A percentile compares a stretch with the other conserved stretches of the same genome.
These are phyloP conservation scores for Enteromius radiatus DNA, from an alignment of 2,797 vertebrate genomes.

Conservation along the genomic window DNA sequence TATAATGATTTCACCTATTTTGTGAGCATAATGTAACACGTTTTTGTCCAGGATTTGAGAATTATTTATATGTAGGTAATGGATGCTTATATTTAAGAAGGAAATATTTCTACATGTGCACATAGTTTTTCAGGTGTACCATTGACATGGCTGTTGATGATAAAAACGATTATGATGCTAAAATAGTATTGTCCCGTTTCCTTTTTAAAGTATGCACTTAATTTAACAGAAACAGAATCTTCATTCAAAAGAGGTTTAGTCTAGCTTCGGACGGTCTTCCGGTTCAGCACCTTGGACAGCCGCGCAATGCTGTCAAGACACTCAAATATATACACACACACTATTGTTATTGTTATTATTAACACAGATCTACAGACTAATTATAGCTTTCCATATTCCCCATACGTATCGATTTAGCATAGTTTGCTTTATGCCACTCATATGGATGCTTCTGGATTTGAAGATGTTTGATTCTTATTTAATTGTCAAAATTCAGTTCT, in stretches of 20 bases:
- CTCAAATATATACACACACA: not conserved
- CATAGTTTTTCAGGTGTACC: slow-evolving; percentile 99
- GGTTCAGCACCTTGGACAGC: slow-evolving; percentile 77
- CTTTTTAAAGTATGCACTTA: slow-evolving; percentile 57
- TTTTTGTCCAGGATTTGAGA: slow-evolving; percentile 93
- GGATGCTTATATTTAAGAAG: slow-evolving; percentile 99
- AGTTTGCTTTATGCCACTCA: not conserved
- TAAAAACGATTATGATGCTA: slow-evolving; percentile 87
- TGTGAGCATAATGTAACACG: slow-evolving; percentile 91
- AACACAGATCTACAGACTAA: not conserved
- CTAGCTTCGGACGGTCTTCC: not conserved
- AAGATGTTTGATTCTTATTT: not conserved
- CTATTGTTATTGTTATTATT: not conserved
- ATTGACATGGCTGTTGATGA: slow-evolving; percentile 99
- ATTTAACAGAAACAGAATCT: not conserved
- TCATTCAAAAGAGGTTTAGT: not conserved
- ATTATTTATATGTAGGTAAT: slow-evolving; percentile 99
- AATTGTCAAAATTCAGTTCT: not conserved
- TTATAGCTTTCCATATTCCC: not conserved
- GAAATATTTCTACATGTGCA: slow-evolving; percentile 99
- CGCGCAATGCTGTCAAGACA: not conserved
- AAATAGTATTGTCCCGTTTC: slow-evolving; percentile 72
- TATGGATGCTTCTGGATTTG: not conserved
- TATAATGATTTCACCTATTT: slow-evolving; percentile 79
- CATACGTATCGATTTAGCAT: not conserved